phyloP scores from a whole-genome alignment of 2,113 vertebrate species.

The Tonatia bakeri region DNA sequence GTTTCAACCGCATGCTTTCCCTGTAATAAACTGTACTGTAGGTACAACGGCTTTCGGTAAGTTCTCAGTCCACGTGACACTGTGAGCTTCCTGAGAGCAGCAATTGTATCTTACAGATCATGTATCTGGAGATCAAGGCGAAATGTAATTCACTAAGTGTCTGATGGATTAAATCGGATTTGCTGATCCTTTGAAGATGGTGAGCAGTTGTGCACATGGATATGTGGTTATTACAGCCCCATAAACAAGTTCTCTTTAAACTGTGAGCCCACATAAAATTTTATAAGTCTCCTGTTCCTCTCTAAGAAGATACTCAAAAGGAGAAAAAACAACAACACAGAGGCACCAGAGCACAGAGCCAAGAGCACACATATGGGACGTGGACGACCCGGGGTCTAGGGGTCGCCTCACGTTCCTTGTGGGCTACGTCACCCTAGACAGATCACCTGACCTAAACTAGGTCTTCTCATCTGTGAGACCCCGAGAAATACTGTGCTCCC shows the following conservation, averaged over 20 bases:
- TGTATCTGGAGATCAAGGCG: neutral
- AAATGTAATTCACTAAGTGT: neutral
- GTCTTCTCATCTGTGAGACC: neutral
- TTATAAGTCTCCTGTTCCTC: constrained; percentile 28
- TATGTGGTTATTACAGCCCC: neutral
- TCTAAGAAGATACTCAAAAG: neutral
- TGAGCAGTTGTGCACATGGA: neutral
- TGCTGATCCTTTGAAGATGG: neutral
- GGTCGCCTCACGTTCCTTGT: neutral
- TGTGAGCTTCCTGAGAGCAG: neutral
- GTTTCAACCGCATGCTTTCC: neutral
- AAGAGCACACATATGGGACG: neutral
- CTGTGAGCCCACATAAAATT: neutral
- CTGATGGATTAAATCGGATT: neutral
- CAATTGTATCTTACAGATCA: fast-evolving
- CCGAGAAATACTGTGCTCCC: neutral
- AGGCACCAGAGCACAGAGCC: neutral
- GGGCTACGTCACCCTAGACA: neutral
- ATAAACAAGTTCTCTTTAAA: constrained; percentile 29
- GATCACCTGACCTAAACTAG: neutral
- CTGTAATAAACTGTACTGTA: neutral
- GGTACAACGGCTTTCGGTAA: neutral
- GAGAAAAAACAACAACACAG: neutral
- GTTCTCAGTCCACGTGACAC: neutral
- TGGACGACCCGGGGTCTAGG: neutral